These are phyloP conservation scores for Tiliacea citrago DNA, from an alignment of 2,888 invertebrate species.

Conservation along the genomic window DNA sequence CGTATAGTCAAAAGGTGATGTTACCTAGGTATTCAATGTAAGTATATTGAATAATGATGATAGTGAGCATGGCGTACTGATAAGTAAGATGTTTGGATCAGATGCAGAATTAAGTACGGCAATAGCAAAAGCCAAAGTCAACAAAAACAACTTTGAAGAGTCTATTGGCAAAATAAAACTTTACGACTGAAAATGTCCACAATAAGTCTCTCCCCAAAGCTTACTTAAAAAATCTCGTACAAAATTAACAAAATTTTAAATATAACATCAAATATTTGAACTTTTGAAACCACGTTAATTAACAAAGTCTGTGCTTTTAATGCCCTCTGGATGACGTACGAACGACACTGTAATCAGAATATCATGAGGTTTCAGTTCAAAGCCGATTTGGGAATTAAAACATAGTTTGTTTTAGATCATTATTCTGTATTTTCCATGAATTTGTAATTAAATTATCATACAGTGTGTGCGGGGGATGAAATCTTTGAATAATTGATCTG, in stretches of 20 bases:
- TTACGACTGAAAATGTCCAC: not conserved
- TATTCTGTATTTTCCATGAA: slow-evolving; percentile 29
- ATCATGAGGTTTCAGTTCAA: slow-evolving; percentile 45
- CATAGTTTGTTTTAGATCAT: slow-evolving; percentile 41
- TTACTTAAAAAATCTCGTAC: slow-evolving; percentile 1
- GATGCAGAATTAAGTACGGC: not conserved
- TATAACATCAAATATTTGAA: slow-evolving; percentile 36
- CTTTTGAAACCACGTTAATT: slow-evolving; percentile 53
- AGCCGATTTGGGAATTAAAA: slow-evolving; percentile 47
- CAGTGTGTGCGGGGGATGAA: not conserved
- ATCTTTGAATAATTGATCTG: slow-evolving; percentile 18
- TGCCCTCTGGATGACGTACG: slow-evolving; percentile 27
- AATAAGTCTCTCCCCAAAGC: not conserved
- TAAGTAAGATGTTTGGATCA: not conserved
- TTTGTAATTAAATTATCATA: slow-evolving; percentile 28
- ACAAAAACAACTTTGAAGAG: not conserved
- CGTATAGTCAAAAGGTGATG: not conserved
- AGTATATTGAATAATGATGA: not conserved
- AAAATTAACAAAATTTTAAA: slow-evolving; percentile 12
- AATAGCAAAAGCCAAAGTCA: not conserved
- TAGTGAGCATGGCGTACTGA: not conserved
- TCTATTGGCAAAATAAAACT: not conserved
- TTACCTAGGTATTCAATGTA: not conserved
- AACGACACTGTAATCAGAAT: slow-evolving; percentile 40
- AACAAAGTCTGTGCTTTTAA: slow-evolving; percentile 48